Conservation (phyloP, 1,140 invertebrate genomes). For the Hestina assimilis region DNA sequence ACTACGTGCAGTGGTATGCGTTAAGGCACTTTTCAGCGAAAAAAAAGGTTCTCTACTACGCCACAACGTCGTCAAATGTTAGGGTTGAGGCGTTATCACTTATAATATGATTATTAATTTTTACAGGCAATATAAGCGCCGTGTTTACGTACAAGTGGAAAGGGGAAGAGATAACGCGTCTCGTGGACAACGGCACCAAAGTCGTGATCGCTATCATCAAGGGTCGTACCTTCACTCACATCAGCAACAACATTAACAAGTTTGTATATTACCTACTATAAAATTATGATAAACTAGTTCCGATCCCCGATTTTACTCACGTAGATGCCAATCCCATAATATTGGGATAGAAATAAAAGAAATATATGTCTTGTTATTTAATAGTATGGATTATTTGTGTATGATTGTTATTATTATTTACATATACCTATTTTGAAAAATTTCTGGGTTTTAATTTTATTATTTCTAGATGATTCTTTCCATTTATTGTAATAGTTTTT, state of each 20-base stretch:
- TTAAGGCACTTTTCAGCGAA: too few species aligned
- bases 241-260: slow-evolving; percentile 83
- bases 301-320: too few species aligned
- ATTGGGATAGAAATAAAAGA: too few species aligned
- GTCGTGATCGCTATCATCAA: slow-evolving; percentile 85
- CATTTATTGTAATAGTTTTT: too few species aligned
- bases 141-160: slow-evolving; percentile 88
- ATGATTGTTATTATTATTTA: too few species aligned
- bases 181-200: slow-evolving; percentile 82
- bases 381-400: too few species aligned
- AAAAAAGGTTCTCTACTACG: neutral
- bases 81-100: neutral
- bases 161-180: slow-evolving; percentile 84
- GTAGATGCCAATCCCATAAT: too few species aligned
- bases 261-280: slow-evolving; percentile 42
- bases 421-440: too few species aligned
- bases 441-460: too few species aligned
- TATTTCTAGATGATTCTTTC: too few species aligned
- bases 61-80: neutral
- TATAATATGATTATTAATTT: neutral
- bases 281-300: neutral
- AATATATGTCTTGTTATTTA: too few species aligned
- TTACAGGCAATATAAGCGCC: slow-evolving; percentile 85
- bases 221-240: slow-evolving; percentile 77
- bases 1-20: too few species aligned